Evolutionary conservation across 1,140 invertebrate species (phyloP), one percentile per base, ranked within the genome.

Genomic region (Batillaria attramentaria): DNA sequence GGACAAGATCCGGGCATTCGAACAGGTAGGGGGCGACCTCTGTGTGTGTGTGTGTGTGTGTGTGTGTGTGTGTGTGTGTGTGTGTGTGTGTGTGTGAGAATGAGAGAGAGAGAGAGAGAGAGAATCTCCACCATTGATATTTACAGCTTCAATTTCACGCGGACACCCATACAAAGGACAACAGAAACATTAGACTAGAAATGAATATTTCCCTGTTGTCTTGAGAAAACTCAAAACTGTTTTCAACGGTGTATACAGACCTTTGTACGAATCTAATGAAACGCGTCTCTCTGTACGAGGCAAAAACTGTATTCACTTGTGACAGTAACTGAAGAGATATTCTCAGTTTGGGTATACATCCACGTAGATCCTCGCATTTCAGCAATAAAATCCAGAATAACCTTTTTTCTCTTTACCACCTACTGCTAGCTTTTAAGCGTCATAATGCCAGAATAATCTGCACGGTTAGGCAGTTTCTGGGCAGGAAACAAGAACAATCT

Each of bases 1-100:
- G 42, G 85, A 86, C 70, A 86, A 84, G 60, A 82, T 84, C 35
- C 79, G 79, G 70, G 79, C 77, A n/a, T 86, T 83, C 81, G 83
- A 84, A 79, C 76, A 84, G 83, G 84, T 86, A 83, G 80, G 54
- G 69, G 37, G 16, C 39, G 20, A 18, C n/a, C n/a, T n/a, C n/a
- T 50, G 43, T 35, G 70, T 31, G 42, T 28, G 41, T 50, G 70
- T 72, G 70, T 72, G 28, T 72, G 70, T 72, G 70, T 72, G 37
- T 8, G 24, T 70, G 68, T 70, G 37, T 43, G 3, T 24, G 3
- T n/a, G 68, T 70, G 5, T 42, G 37, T 70, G 4, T 70, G 13
- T 43, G 3, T 43, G 68, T 42, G 4, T 43, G 41, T 42, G 37
- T 70, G 37, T n/a, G 68, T 70, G 5, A 10, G 41, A 16, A 3